Evolutionary conservation across 2,113 vertebrate species (phyloP).

Genomic region (Pseudopipra pipra): DNA sequence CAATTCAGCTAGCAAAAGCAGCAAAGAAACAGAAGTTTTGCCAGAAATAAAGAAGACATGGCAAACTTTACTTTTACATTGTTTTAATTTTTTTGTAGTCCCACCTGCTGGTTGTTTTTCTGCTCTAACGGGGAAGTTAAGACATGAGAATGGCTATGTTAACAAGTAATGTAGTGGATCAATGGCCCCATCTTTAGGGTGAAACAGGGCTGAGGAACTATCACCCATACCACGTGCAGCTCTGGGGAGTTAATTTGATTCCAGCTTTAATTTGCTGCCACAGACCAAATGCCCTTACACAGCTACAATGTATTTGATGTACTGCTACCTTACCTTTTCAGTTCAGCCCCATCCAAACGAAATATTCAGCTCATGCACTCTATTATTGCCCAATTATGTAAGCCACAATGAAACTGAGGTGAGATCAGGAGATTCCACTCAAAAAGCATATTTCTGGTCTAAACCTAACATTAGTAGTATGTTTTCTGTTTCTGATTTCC

Average conservation of each 20-base stretch:
- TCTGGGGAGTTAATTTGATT: not conserved
- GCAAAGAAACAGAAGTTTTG: not conserved
- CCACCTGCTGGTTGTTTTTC: not conserved
- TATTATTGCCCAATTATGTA: fast-evolving
- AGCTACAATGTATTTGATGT: not conserved
- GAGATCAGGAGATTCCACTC: not conserved
- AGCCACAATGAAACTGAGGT: not conserved
- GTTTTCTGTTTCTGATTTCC: not conserved
- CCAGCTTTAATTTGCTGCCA: not conserved
- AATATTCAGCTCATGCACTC: not conserved
- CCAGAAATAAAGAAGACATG: not conserved
- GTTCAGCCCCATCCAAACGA: not conserved
- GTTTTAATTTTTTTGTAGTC: not conserved
- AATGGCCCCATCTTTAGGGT: not conserved
- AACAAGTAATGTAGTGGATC: fast-evolving
- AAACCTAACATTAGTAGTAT: fast-evolving
- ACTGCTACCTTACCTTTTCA: not conserved
- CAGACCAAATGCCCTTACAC: not conserved
- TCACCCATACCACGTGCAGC: not conserved
- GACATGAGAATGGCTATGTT: not conserved
- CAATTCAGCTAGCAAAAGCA: not conserved
- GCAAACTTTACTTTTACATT: not conserved
- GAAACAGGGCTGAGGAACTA: not conserved
- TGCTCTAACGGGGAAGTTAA: not conserved
- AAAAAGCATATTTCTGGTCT: not conserved